Evolutionary conservation across 1,140 invertebrate genomes (phyloP), one percentile per base, ranked within the genome.

Genomic region (Drosophila navojoa): DNA sequence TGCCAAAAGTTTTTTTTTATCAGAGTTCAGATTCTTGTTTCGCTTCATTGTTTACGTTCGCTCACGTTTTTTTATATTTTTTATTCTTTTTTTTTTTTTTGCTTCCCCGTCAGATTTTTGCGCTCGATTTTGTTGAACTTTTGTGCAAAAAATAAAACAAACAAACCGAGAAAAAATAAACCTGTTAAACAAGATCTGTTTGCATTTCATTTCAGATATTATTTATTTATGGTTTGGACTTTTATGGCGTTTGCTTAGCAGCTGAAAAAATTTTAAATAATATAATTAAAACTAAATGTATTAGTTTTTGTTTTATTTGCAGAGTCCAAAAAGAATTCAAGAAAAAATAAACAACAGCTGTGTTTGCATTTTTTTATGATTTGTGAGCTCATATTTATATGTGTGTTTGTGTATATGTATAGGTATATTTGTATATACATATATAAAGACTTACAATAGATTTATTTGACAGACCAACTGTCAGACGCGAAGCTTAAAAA

Each of bases 51-150:
- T 67, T 49, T 55, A 61, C 55, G 15, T 60, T 72, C 29, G 27
- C 32, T 47, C 57, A 73, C 50, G 44, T 68, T 67, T 72, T 72
- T 70, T 22, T 22, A n/a, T 3, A 1, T 22, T 22, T 22, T 1
- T 19, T 19, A 1, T 19, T 22, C 3, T 68, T 78, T 55, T 22
- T 22, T 22, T 22, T 22, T 22, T 22, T 22, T 22, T 22, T 22
- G 19, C 19, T 22, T 22, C 32, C 9, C 9, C 32, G n/a, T 77
- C 55, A 45, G 44, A 68, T 87, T 50, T 66, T 44, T 66, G 62
- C 61, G 71, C 81, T 44, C 52, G 72, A 73, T 79, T 86, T 79
- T 35, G 55, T 70, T 86, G 79, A 86, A 89, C 82, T 86, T 86
- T 79, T 78, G 58, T 50, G 72, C 27, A 35, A 67, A 55, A 79